phyloP scores from a whole-genome alignment of 2,797 vertebrate genomes.

The Hybognathus amarus region DNA sequence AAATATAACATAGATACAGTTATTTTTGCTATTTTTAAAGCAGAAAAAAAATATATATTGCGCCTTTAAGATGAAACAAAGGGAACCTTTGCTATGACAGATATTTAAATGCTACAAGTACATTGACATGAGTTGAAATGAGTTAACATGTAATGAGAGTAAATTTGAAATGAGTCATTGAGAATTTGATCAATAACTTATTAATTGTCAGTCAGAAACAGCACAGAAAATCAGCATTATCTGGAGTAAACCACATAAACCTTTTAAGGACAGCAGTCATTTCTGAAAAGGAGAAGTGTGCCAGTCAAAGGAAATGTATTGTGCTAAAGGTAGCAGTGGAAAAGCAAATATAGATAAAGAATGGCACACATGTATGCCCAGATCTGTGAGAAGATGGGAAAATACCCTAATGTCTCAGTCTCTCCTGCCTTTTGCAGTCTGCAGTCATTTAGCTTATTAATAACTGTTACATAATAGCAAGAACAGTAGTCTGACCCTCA shows the following conservation, averaged over 20 bases:
- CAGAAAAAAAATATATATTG: too few species aligned
- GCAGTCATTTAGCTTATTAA: not conserved
- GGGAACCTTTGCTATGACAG: not conserved
- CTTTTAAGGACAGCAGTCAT: slow-evolving; percentile 19
- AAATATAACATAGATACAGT: too few species aligned
- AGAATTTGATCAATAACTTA: not conserved
- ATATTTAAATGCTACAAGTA: slow-evolving; percentile 7
- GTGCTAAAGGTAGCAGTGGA: slow-evolving; percentile 32
- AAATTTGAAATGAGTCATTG: too few species aligned
- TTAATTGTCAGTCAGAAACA: not conserved
- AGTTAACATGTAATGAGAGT: not conserved
- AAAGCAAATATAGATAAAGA: slow-evolving; percentile 32
- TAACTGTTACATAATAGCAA: too few species aligned
- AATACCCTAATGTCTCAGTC: slow-evolving; percentile 19
- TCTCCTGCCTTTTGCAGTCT: slow-evolving; percentile 5
- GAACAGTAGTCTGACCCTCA: too few species aligned
- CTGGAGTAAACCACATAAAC: slow-evolving; percentile 27
- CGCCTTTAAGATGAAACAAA: slow-evolving; percentile 1
- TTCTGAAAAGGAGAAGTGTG: slow-evolving; percentile 20
- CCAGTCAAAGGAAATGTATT: slow-evolving; percentile 31
- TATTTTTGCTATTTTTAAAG: too few species aligned
- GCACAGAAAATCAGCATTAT: slow-evolving; percentile 18
- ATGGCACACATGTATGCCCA: not conserved
- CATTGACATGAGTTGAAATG: not conserved
- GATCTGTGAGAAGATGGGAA: slow-evolving; percentile 11